Evolutionary conservation across 2,113 vertebrate genomes (phyloP).

Genomic region (Mola mola): DNA sequence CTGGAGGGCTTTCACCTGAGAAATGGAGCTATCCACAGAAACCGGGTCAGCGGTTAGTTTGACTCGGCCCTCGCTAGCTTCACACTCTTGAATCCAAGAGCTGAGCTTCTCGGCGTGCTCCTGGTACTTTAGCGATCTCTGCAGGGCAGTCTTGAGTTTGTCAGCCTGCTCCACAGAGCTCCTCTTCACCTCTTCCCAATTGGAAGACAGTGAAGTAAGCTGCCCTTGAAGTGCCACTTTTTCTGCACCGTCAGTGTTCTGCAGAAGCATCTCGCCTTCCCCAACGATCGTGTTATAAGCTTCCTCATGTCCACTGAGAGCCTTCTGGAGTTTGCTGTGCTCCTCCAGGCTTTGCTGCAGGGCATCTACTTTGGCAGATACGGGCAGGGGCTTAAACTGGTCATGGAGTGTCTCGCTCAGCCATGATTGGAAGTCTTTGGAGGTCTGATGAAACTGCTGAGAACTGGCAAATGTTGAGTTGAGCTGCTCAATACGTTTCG

Average conservation of each 20-base stretch:
- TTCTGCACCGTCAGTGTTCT: conserved; percentile 90
- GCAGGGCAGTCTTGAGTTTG: conserved; percentile 84
- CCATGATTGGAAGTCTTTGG: conserved; percentile 93
- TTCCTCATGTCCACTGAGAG: conserved; percentile 78
- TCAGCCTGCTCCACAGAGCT: conserved; percentile 82
- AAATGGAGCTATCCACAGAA: conserved; percentile 84
- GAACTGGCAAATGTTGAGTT: conserved; percentile 90
- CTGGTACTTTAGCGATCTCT: conserved; percentile 87
- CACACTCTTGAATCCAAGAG: conserved; percentile 89
- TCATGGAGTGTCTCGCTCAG: conserved; percentile 86
- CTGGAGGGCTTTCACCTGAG: conserved; percentile 87
- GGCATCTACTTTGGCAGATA: conserved; percentile 86
- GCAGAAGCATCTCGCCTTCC: conserved; percentile 91
- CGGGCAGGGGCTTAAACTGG: conserved; percentile 73
- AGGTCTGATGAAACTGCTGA: conserved; percentile 95
- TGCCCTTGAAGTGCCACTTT: conserved; percentile 89
- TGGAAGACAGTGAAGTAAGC: conserved; percentile 83
- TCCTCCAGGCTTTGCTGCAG: conserved; percentile 86
- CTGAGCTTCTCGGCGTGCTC: conserved; percentile 86
- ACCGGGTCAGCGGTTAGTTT: conserved; percentile 82
- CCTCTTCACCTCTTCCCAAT: conserved; percentile 91
- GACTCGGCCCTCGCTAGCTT: conserved; percentile 78
- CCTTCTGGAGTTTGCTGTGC: conserved; percentile 83
- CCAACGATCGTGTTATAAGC: conserved; percentile 85
- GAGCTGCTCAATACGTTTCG: conserved; percentile 88